These are phyloP conservation scores for Protaetia brevitarsis DNA, from an alignment of 1,140 invertebrate species.

Conservation along the genomic window DNA sequence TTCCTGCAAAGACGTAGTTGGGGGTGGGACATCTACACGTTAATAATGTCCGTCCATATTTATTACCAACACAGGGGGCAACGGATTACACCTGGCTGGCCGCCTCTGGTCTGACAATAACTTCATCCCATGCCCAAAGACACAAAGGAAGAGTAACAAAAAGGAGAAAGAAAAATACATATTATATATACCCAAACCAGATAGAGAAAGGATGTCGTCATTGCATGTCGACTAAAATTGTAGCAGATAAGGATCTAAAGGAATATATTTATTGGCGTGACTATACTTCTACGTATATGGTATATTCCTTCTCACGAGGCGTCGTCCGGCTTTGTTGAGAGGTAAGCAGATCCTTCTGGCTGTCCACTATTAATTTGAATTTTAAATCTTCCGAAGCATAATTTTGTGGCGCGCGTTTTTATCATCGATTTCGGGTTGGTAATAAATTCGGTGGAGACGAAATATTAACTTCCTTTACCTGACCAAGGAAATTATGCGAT, in stretches of 20 bases:
- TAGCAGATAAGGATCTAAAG: conserved; percentile 6
- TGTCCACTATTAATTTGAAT: background rate
- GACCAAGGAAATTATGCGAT: background rate
- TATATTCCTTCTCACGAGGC: no score
- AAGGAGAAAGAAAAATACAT: background rate
- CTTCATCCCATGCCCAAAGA: background rate
- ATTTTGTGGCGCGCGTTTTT: background rate
- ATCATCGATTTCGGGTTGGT: background rate
- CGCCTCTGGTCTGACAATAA: conserved; percentile 16
- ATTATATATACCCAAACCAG: no score
- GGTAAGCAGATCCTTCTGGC: background rate
- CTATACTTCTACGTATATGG: no score
- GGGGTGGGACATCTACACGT: conserved; percentile 39
- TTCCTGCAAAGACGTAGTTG: conserved; percentile 33
- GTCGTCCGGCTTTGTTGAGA: no score
- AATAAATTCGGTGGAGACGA: background rate
- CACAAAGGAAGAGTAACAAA: background rate
- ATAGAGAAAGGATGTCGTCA: no score
- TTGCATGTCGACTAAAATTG: no score
- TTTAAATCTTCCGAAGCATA: background rate
- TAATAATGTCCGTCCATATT: conserved; percentile 33
- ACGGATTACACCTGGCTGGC: conserved; percentile 32
- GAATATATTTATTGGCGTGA: background rate
- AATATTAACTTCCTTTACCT: background rate
- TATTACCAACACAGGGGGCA: conserved; percentile 38